Percentiles rank a stretch among this genome's conserved stretches.
Evolutionary conservation across 2,888 invertebrate species (phyloP).

Genomic region (Horisme vitalbata): DNA sequence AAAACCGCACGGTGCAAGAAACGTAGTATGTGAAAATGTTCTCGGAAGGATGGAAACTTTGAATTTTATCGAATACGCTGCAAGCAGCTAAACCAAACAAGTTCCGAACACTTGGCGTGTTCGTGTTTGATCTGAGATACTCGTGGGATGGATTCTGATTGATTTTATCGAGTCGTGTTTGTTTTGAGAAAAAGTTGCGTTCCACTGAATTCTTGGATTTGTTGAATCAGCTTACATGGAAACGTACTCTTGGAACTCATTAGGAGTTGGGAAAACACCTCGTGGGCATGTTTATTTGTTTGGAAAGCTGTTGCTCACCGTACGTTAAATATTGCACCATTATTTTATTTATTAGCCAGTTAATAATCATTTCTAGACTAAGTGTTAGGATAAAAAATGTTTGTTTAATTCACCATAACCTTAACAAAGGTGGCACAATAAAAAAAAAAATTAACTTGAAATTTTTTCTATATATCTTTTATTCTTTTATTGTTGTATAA

Average conservation of each 20-base stretch:
- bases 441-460: no score
- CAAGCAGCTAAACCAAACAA: slow-evolving; percentile 63
- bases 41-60: slow-evolving; percentile 48
- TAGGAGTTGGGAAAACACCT: slow-evolving; percentile 4
- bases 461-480: not conserved
- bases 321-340: no score
- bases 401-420: no score
- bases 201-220: slow-evolving; percentile 11
- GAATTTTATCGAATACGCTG: slow-evolving; percentile 72
- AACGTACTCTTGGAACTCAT: slow-evolving; percentile 8
- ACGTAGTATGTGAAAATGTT: slow-evolving; percentile 63
- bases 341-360: no score
- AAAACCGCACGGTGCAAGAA: slow-evolving; percentile 70
- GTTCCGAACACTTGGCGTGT: slow-evolving; percentile 57
- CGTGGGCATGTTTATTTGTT: not conserved
- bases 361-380: no score
- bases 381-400: no score
- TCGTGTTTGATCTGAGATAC: slow-evolving; percentile 62
- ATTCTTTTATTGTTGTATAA: no score
- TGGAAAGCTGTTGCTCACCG: no score
- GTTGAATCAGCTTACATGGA: not conserved
- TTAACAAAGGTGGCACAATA: no score
- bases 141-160: slow-evolving; percentile 68
- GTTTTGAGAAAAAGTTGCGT: slow-evolving; percentile 49
- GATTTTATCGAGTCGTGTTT: slow-evolving; percentile 64